Base-by-base conservation (phyloP, 92 coral and sea anemone species). In the Parazoanthus darwini region DNA sequence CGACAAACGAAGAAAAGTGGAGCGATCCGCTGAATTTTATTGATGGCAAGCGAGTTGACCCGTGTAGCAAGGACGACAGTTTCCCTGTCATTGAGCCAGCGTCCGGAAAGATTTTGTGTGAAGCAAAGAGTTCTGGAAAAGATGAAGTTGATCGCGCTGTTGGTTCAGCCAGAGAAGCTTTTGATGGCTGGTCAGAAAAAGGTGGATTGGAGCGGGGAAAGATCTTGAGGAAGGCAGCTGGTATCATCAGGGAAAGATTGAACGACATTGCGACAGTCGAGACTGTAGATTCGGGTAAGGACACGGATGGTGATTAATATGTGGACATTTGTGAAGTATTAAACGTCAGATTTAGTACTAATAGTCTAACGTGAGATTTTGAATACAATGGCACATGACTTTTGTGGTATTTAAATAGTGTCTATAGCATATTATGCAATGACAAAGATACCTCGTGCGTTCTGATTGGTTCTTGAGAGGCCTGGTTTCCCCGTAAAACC, bases 151-250 rank as follows among this genome's bases (percentile, higher is more conserved):
- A 92, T 75, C 87, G 93, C 2, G 98, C 98, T 0, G 98, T 94
- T 29, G 79, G 56, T 23, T 88, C 98, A 5, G 95, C 99, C 25
- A 86, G 74, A 14, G 75, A 82, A 10, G 97, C 99, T 25, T 97
- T 92, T 91, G 86, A 44, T 44, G 82, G 82, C 15, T 97, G 99
- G 99, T 95, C 99, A 9, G 81, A 82, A 8, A 88, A 89, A 91
- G 90, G 94, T 78, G 96, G 99, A 4, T 93, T 89, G 73, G 97
- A 95, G 72, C 90, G 97, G 38, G 99, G 96, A 22, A 87, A 89
- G 75, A 71, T 95, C 77, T 88, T 97, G 14, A 91, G 92, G 50
- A 89, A 86, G 44, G 97, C 95, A 23, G 96, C 99, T 23, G 85
- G 87, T 63, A 91, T 97, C 76, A 90, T 97, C 26, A 84, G 97